A percentile compares a stretch with the other conserved stretches of the same genome.
Evolutionary conservation across 2,888 invertebrate species (phyloP).

Genomic region (Cosmopolites sordidus): DNA sequence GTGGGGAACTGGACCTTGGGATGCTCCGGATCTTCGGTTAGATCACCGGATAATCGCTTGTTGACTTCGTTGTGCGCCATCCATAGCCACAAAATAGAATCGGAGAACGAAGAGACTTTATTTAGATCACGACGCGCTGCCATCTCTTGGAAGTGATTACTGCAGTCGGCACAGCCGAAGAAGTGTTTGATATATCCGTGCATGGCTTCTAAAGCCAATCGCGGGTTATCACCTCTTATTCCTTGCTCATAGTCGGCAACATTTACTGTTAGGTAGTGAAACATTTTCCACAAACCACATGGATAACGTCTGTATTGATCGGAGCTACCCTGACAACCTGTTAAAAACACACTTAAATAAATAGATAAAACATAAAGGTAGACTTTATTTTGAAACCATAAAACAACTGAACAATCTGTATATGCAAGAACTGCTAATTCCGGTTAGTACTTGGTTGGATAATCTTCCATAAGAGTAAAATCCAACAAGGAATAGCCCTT

Average conservation of each 20-base stretch:
- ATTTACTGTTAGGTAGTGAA: slow-evolving; percentile 85
- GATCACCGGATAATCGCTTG: slow-evolving; percentile 75
- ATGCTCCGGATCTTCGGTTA: slow-evolving; percentile 83
- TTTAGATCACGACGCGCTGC: slow-evolving; percentile 65
- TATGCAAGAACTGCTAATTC: too few relatives aligned
- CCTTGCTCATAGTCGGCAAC: slow-evolving; percentile 50
- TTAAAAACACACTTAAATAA: too few relatives aligned
- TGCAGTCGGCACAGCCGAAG: slow-evolving; percentile 90
- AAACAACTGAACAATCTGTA: too few relatives aligned
- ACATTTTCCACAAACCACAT: slow-evolving; percentile 92
- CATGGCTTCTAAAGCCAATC: slow-evolving; percentile 64
- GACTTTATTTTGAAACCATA: too few relatives aligned
- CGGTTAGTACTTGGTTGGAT: too few relatives aligned
- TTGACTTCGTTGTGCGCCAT: slow-evolving; percentile 91
- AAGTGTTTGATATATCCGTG: slow-evolving; percentile 85
- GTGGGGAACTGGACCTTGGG: slow-evolving; percentile 89
- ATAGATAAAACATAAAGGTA: too few relatives aligned
- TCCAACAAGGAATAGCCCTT: too few relatives aligned
- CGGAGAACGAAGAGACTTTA: slow-evolving; percentile 65
- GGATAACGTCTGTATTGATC: slow-evolving; percentile 79
- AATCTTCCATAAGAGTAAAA: too few relatives aligned
- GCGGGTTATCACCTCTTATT: slow-evolving; percentile 52
- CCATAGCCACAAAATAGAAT: slow-evolving; percentile 91
- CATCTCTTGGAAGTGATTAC: slow-evolving; percentile 86
- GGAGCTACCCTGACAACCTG: slow-evolving; percentile 75